phyloP scores from a whole-genome alignment of 2,113 vertebrate genomes.

The Ophthalmolycus amberensis region DNA sequence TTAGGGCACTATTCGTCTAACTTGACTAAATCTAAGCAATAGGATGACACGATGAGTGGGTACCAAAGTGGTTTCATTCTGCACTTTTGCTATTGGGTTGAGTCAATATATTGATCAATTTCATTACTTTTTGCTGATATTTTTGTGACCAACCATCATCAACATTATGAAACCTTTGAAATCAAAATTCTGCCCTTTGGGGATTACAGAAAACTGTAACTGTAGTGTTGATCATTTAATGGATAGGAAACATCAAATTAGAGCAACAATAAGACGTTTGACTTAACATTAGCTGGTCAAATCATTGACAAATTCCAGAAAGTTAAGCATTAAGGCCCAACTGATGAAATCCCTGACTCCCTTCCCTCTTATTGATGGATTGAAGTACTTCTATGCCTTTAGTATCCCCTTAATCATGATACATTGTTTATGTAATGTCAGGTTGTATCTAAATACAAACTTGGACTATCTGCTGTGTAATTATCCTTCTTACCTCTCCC shows the following conservation, averaged over 20 bases:
- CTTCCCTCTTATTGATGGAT: conserved; percentile 2
- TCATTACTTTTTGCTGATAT: background rate
- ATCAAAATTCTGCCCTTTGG: too few relatives aligned
- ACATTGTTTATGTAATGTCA: conserved; percentile 45
- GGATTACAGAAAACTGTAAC: too few relatives aligned
- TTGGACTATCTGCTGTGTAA: background rate
- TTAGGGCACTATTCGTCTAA: too few relatives aligned
- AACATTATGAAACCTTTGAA: background rate
- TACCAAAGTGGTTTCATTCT: background rate
- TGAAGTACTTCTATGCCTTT: background rate
- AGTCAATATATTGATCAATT: background rate
- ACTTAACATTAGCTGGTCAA: too few relatives aligned
- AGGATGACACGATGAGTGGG: too few relatives aligned
- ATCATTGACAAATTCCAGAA: too few relatives aligned
- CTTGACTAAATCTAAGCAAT: too few relatives aligned
- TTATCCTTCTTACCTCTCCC: background rate
- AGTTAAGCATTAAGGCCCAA: background rate
- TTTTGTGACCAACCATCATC: background rate
- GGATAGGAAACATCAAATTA: too few relatives aligned
- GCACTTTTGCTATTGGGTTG: background rate
- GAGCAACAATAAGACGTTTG: too few relatives aligned
- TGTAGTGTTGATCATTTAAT: too few relatives aligned
- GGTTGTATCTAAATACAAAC: conserved; percentile 12
- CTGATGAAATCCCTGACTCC: background rate
- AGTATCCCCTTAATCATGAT: conserved; percentile 43